Base-by-base conservation (phyloP, 2,888 invertebrate genomes). In the Shargacucullia verbasci region DNA sequence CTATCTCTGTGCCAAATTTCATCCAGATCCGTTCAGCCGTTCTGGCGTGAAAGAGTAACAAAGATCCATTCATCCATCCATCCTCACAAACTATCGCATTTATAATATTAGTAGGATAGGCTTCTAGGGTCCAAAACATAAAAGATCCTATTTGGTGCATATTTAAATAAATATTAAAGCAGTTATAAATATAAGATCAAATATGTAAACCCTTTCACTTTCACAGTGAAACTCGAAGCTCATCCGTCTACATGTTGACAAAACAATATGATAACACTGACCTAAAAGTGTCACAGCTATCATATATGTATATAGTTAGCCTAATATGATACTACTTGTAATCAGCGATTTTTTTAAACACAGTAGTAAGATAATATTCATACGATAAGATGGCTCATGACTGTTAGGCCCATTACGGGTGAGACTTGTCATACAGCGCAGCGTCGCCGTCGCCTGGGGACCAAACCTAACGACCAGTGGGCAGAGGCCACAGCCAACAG, bases 301-400 rank as follows among this genome's bases (percentile, higher is more conserved):
- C 20, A 64, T 29, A 44, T n/a, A n/a, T n/a, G n/a, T n/a, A n/a
- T n/a, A n/a, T n/a, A 13, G 37, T 37, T n/a, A 31, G n/a, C 15
- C 37, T 39, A 44, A 43, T 15, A 33, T 33, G 31, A 41, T 52
- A 46, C 31, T 34, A 34, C 38, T 44, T 20, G 15, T 38, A 56
- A 55, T 59, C 59, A 37, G n/a, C 29, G 49, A 60, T 54, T 45
- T n/a, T 11, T 49, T 34, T 27, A 56, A 45, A 59, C 31, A 50
- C 40, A 35, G 27, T 41, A 43, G 38, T 25, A 15, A n/a, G 20
- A 39, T 50, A 20, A 25, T 39, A 25, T 13, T 33, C 44, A 54
- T 44, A 37, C 46, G 60, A 65, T 60, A 55, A 60, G 33, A 11
- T 15, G 48, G 38, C 38, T 4, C 35, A 2, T 35, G 35, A 7